A percentile compares a stretch with the other conserved stretches of the same genome.
These are phyloP conservation scores for Centropyge bicolor DNA, from an alignment of 2,797 vertebrate species.

Conservation along the genomic window DNA sequence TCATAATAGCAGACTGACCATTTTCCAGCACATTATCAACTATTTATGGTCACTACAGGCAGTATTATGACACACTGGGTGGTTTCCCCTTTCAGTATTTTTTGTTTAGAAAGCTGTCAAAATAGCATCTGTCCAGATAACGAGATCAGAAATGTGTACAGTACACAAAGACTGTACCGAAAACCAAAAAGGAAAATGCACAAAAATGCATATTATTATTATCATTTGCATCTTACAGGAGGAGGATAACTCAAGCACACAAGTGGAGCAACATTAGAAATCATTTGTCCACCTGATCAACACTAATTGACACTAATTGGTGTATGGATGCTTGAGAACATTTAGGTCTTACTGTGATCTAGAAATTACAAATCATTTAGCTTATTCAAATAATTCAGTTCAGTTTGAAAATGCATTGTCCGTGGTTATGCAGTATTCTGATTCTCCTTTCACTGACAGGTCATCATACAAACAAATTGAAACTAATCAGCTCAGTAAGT, in stretches of 20 bases:
- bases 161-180: background rate
- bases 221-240: background rate
- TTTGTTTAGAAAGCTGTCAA: background rate
- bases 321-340: background rate
- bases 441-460: constrained; percentile 10
- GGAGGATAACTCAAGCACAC: background rate
- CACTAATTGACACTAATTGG: background rate
- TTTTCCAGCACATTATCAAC: background rate
- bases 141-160: background rate
- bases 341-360: background rate
- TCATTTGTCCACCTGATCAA: background rate
- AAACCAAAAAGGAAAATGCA: background rate
- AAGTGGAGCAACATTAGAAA: background rate
- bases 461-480: constrained; percentile 27
- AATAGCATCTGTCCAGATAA: background rate
- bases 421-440: background rate
- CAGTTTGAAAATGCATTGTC: background rate
- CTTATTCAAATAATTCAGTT: background rate
- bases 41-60: background rate
- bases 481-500: constrained; percentile 13
- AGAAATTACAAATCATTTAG: background rate
- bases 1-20: background rate
- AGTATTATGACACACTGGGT: background rate
- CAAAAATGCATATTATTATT: too few relatives aligned
- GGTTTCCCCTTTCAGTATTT: background rate